Percentiles rank a stretch among this genome's conserved stretches.
These are phyloP conservation scores for Thalassarche chlororhynchos DNA, from an alignment of 2,113 vertebrate genomes.

Conservation along the genomic window DNA sequence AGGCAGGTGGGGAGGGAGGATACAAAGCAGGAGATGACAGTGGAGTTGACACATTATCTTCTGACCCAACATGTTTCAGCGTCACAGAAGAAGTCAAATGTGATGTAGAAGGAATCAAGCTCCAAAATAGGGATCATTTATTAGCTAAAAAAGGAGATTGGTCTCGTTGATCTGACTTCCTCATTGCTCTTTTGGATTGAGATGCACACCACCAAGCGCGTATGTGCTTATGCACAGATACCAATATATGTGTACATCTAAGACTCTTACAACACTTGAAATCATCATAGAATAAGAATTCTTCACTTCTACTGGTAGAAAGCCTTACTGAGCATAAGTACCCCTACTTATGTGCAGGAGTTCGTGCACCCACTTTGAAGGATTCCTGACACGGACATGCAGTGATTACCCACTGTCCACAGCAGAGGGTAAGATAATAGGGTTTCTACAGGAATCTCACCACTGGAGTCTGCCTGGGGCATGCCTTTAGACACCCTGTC, in stretches of 20 bases:
- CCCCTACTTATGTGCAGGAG: neutral
- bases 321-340: neutral
- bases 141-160: neutral
- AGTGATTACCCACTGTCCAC: neutral
- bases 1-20: neutral
- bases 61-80: neutral
- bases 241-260: neutral
- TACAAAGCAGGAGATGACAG: neutral
- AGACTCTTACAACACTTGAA: neutral
- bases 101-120: neutral
- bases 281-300: neutral
- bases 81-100: neutral
- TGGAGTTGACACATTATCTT: neutral
- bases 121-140: neutral
- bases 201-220: neutral
- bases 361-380: neutral
- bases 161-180: neutral
- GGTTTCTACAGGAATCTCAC: neutral
- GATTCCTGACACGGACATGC: neutral
- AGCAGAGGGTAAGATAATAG: neutral
- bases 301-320: neutral
- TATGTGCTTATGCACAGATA: neutral
- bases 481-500: neutral
- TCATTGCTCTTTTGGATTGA: neutral
- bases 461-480: neutral